Evolutionary conservation across 2,888 invertebrate genomes (phyloP).

Genomic region (Diabrotica balteata): DNA sequence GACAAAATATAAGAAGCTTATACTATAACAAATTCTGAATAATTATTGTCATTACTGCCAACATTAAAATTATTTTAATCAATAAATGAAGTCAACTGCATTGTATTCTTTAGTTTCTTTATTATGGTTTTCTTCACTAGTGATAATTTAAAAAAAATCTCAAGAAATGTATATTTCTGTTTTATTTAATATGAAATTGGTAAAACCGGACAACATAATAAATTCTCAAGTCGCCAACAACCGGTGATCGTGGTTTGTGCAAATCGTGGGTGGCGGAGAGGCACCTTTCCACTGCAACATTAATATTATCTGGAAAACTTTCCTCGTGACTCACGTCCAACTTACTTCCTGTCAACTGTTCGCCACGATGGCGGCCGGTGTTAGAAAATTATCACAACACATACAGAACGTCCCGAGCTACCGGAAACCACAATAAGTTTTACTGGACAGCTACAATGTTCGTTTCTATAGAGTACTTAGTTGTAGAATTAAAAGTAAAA

Average conservation of each 20-base stretch:
- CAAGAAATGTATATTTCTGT: background rate
- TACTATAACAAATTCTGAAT: no score
- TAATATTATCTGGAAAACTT: constrained; percentile 22
- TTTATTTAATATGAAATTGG: constrained; percentile 11
- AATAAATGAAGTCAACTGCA: no score
- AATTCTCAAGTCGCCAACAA: constrained; percentile 13
- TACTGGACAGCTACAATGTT: constrained; percentile 31
- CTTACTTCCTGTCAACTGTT: constrained; percentile 24
- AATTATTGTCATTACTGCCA: no score
- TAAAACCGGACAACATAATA: constrained; percentile 8
- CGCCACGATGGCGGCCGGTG: constrained; percentile 19
- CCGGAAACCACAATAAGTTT: constrained; percentile 39
- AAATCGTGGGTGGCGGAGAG: constrained; percentile 4
- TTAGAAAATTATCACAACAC: constrained; percentile 35
- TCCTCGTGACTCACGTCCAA: constrained; percentile 24
- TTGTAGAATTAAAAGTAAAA: constrained; percentile 24
- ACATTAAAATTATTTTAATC: no score
- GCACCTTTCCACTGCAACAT: constrained; percentile 17
- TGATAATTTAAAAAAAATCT: background rate
- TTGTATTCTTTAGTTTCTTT: no score
- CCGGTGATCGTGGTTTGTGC: constrained; percentile 13
- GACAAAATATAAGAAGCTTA: no score
- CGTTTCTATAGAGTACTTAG: constrained; percentile 29
- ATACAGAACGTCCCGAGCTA: constrained; percentile 28
- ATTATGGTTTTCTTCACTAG: no score